A percentile compares a stretch with the other conserved stretches of the same genome.
Conservation (phyloP, 2,888 invertebrate genomes). For the Philopedon plagiatum region DNA sequence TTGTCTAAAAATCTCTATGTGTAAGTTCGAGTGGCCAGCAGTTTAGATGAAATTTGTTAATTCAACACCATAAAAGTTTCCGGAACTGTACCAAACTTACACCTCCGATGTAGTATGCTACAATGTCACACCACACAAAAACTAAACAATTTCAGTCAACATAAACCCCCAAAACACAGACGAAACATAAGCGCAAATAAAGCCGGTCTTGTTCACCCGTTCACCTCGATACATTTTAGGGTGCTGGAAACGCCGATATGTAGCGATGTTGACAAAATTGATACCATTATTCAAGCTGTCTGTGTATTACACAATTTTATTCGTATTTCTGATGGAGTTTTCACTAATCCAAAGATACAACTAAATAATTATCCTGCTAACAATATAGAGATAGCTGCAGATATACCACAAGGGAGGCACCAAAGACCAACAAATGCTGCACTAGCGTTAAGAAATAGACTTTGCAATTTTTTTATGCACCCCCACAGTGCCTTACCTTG, state of each 20-base stretch:
- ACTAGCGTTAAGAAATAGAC: background rate
- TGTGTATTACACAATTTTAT: background rate
- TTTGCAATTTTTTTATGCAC: background rate
- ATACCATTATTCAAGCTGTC: background rate
- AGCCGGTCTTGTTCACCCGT: no score
- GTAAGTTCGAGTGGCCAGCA: no score
- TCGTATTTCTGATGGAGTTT: background rate
- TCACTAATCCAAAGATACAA: background rate
- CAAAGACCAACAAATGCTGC: background rate
- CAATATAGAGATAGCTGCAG: background rate
- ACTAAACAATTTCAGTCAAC: no score
- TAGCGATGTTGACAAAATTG: background rate
- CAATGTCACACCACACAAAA: no score
- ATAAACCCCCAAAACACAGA: no score
- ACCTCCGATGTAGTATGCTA: no score
- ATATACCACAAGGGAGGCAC: background rate
- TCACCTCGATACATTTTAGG: no score
- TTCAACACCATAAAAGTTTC: no score
- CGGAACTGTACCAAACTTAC: no score
- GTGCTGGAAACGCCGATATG: background rate
- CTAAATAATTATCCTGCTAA: background rate
- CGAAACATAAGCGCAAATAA: no score
- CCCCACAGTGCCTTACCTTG: background rate
- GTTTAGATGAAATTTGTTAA: no score
- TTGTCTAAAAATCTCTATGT: no score